phyloP scores from a whole-genome alignment of 37 sponge, comb jelly and placozoan species.

The Amphimedon queenslandica region DNA sequence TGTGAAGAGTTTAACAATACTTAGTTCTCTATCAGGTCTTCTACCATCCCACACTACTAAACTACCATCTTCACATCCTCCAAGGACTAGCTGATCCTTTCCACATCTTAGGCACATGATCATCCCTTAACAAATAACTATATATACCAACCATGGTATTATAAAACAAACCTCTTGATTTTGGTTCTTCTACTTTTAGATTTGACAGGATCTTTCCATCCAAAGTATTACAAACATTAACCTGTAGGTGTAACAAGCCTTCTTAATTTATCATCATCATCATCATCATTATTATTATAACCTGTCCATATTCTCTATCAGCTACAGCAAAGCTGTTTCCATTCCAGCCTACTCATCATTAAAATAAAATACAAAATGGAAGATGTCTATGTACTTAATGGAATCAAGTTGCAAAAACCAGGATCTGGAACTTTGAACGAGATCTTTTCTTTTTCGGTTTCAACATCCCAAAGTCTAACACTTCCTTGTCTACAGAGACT shows the following conservation, averaged over 20 bases:
- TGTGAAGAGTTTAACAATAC: conserved; percentile 24
- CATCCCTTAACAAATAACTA: conserved; percentile 18
- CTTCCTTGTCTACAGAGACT: not conserved
- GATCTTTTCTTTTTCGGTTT: not conserved
- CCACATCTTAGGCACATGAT: conserved; percentile 42
- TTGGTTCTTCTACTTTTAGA: not conserved
- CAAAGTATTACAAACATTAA: not conserved
- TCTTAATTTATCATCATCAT: too few species aligned
- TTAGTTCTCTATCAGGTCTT: conserved; percentile 4
- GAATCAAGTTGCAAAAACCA: not conserved
- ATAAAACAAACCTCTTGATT: not conserved
- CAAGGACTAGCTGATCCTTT: conserved; percentile 21
- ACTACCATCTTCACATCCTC: conserved; percentile 72
- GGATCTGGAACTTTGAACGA: not conserved
- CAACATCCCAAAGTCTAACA: not conserved
- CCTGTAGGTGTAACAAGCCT: not conserved
- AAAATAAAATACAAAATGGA: not conserved
- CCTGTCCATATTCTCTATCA: conserved; percentile 5
- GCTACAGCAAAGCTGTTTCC: not conserved
- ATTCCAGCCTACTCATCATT: not conserved
- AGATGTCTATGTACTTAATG: not conserved
- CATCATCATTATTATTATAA: not conserved
- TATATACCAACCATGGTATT: not conserved
- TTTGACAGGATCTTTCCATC: not conserved
- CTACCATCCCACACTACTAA: conserved; percentile 55